Conservation (phyloP, 2,797 vertebrate genomes). For the Microchirus variegatus region DNA sequence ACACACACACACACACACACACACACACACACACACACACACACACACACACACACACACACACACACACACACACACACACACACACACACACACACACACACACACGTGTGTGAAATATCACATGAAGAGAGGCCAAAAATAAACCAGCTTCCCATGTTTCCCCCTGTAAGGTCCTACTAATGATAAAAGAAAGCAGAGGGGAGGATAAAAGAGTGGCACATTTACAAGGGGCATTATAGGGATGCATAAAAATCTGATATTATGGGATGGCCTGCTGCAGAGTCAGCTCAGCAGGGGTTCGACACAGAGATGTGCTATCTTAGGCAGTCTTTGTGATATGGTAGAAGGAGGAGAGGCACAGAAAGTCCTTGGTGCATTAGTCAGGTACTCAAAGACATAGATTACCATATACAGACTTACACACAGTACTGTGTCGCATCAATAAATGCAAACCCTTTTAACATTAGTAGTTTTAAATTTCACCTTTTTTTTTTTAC, state of each 20-base stretch:
- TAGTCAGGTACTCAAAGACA: conserved; percentile 30
- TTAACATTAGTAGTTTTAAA: conserved; percentile 1
- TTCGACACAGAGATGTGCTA: conserved; percentile 59
- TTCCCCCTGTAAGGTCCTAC: conserved; percentile 18
- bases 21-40: too few species aligned
- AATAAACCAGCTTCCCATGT: conserved; percentile 20
- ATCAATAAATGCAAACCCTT: conserved; percentile 1
- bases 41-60: too few species aligned
- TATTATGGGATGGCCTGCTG: conserved; percentile 67
- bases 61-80: too few species aligned
- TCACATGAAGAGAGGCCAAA: conserved; percentile 22
- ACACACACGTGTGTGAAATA: not conserved
- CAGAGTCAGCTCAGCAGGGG: conserved; percentile 65
- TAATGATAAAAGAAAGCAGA: conserved; percentile 62
- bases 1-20: too few species aligned
- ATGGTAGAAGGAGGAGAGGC: conserved; percentile 32
- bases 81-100: too few species aligned
- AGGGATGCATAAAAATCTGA: conserved; percentile 70
- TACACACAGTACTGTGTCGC: conserved; percentile 1
- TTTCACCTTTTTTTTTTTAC: too few species aligned
- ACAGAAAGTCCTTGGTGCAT: conserved; percentile 45
- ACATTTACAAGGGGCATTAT: conserved; percentile 66
- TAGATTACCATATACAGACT: conserved; percentile 11
- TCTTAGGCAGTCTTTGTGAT: conserved; percentile 55
- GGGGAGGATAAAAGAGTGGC: conserved; percentile 60